Conservation (phyloP, 1,140 invertebrate species). For the Drosophila nannoptera region DNA sequence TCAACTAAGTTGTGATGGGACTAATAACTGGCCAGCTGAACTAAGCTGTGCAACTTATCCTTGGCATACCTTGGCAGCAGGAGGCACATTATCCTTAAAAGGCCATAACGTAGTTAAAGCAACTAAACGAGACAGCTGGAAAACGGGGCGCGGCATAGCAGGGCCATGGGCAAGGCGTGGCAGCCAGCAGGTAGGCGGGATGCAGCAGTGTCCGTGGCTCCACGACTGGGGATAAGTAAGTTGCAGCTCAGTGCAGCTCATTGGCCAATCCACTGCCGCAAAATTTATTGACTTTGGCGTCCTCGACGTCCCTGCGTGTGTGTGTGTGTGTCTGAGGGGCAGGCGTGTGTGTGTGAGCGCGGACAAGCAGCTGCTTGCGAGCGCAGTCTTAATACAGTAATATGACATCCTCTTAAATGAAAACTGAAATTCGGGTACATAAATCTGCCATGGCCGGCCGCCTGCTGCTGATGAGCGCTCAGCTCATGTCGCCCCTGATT, state of each 20-base stretch:
- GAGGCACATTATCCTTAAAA: conserved; percentile 58
- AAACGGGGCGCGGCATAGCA: neutral
- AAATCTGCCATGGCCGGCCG: conserved; percentile 37
- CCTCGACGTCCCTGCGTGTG: no score
- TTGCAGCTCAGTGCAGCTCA: conserved; percentile 50
- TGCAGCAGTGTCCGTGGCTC: conserved; percentile 22
- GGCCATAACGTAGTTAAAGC: conserved; percentile 68
- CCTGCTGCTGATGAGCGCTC: conserved; percentile 22
- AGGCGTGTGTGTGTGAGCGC: conserved; percentile 1
- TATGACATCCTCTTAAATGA: conserved; percentile 66
- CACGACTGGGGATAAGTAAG: conserved; percentile 56
- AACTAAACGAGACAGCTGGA: conserved; percentile 74
- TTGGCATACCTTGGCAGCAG: conserved; percentile 8
- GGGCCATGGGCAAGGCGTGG: no score
- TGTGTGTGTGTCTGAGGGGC: conserved; percentile 3
- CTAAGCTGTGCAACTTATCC: conserved; percentile 17
- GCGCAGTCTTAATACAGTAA: conserved; percentile 60
- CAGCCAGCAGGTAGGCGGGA: conserved; percentile 12
- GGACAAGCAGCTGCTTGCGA: conserved; percentile 8
- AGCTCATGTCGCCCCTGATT: neutral
- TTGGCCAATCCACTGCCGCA: conserved; percentile 63
- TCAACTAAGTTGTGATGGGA: neutral
- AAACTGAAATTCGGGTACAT: conserved; percentile 66
- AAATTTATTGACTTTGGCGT: conserved; percentile 74
- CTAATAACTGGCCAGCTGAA: conserved; percentile 2